A percentile compares a stretch with the other conserved stretches of the same genome.
Evolutionary conservation across 1,140 invertebrate genomes (phyloP).

Genomic region (Antheraea pernyi): DNA sequence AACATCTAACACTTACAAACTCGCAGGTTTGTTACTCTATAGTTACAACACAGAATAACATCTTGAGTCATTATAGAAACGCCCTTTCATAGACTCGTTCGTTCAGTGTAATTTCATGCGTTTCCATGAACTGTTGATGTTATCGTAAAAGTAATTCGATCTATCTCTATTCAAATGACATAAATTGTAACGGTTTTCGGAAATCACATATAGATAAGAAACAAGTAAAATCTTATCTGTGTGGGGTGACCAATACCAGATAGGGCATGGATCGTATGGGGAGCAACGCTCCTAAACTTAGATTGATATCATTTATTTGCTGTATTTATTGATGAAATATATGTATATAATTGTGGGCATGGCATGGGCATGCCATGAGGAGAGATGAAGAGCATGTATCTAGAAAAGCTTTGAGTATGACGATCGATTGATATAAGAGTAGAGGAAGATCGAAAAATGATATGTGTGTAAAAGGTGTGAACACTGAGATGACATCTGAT

Average conservation of each 20-base stretch:
- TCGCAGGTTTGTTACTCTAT: too few species aligned
- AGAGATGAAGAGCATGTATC: too few species aligned
- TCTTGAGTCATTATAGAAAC: not conserved
- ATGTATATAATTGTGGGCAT: too few species aligned
- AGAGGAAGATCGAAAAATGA: too few species aligned
- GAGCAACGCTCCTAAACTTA: constrained; percentile 24
- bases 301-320: constrained; percentile 20
- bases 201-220: constrained; percentile 37
- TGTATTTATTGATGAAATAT: too few species aligned
- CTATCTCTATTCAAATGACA: constrained; percentile 19
- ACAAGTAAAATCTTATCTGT: constrained; percentile 41
- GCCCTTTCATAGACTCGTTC: not conserved
- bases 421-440: too few species aligned
- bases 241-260: constrained; percentile 43
- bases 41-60: not conserved
- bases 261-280: constrained; percentile 38
- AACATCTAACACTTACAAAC: too few species aligned
- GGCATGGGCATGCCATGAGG: too few species aligned
- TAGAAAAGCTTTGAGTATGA: too few species aligned
- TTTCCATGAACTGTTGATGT: not conserved
- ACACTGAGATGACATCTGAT: too few species aligned
- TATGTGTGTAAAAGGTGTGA: too few species aligned
- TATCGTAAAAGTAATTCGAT: constrained; percentile 1
- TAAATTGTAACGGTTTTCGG: constrained; percentile 19
- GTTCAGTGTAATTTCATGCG: not conserved